Evolutionary conservation across 2,888 invertebrate genomes (phyloP), one percentile per base, ranked within the genome.

Genomic region (Apocheima hispidaria): DNA sequence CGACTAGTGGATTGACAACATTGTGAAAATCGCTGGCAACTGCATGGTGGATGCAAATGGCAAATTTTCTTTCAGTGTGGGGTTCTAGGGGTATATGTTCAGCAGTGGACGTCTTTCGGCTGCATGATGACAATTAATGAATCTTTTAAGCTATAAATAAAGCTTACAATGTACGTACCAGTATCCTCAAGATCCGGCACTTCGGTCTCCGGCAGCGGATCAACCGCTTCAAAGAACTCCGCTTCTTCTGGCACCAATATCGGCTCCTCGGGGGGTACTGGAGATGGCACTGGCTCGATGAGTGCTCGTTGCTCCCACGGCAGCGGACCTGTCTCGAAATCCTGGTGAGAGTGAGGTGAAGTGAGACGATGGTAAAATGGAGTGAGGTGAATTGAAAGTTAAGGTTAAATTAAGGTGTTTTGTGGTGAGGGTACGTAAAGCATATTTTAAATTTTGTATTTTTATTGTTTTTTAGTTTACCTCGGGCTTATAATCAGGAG

Each of bases 101-200:
- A n/a, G n/a, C n/a, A n/a, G n/a, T n/a, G n/a, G n/a, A n/a, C n/a
- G n/a, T n/a, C n/a, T n/a, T n/a, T n/a, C n/a, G n/a, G n/a, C n/a
- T n/a, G n/a, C n/a, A n/a, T n/a, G n/a, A n/a, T n/a, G n/a, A n/a
- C n/a, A 6, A 30, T 30, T 10, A 4, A 10, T 10, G 30, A 6
- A 30, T 10, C 9, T 30, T 35, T 35, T n/a, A n/a, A n/a, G n/a
- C n/a, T n/a, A n/a, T n/a, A n/a, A n/a, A n/a, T n/a, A n/a, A n/a
- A n/a, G n/a, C n/a, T n/a, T n/a, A n/a, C n/a, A n/a, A n/a, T n/a
- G n/a, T n/a, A 18, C 66, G 70, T 43, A 87, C 92, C 91, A 33
- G 90, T 87, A 50, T 89, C 90, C 54, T 90, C 89, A 7, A 89
- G 74, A 68, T 92, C 90, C 0, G 89, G 90, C 0, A 90, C 83